phyloP scores from a whole-genome alignment of 2,888 invertebrate genomes.

The Eurytoma adleriae region DNA sequence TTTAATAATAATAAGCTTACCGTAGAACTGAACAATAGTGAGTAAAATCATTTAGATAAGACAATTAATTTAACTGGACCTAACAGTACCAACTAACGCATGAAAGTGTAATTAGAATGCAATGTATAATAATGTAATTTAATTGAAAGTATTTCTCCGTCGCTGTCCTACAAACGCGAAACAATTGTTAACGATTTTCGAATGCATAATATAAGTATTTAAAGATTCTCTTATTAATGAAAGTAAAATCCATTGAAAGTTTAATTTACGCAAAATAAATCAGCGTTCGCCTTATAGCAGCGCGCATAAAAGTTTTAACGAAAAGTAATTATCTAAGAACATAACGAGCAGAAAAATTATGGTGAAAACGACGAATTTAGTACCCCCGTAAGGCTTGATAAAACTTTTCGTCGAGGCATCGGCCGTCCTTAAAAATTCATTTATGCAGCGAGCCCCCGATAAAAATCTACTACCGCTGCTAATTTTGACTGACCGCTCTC shows the following conservation, averaged over 20 bases:
- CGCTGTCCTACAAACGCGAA: too few relatives aligned
- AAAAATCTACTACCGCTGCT: constrained; percentile 8
- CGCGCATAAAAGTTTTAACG: neutral
- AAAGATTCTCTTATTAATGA: constrained; percentile 8
- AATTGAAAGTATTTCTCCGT: too few relatives aligned
- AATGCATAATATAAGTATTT: too few relatives aligned
- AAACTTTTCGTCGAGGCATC: constrained; percentile 7
- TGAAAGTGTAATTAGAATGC: too few relatives aligned
- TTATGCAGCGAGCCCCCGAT: neutral
- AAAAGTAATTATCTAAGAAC: constrained; percentile 6
- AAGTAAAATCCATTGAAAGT: constrained; percentile 23
- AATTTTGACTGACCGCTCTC: neutral
- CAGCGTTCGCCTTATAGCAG: too few relatives aligned
- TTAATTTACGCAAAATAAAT: neutral
- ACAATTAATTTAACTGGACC: too few relatives aligned
- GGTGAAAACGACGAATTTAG: neutral
- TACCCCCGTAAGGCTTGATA: neutral
- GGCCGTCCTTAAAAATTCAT: neutral
- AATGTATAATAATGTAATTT: too few relatives aligned
- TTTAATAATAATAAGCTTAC: too few relatives aligned
- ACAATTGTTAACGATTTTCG: too few relatives aligned
- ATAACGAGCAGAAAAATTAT: neutral
- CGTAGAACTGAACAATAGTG: too few relatives aligned
- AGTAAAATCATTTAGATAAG: too few relatives aligned
- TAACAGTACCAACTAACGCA: too few relatives aligned